Evolutionary conservation across 2,888 invertebrate species (phyloP).

Genomic region (Rhaphigaster nebulosa): DNA sequence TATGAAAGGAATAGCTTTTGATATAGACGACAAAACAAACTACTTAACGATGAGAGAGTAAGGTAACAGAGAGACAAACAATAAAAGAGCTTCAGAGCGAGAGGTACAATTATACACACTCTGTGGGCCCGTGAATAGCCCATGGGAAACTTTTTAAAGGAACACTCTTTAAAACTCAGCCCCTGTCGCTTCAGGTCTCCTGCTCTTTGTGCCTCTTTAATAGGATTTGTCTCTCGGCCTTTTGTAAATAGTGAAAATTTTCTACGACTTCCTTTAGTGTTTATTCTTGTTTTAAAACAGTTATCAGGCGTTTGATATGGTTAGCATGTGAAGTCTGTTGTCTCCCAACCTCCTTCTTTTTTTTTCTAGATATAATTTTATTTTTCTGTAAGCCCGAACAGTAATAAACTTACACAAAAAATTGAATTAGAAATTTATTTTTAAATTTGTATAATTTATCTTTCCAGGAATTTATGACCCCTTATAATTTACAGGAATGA

Average conservation of each 20-base stretch:
- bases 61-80: slow-evolving; percentile 4
- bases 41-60: background rate
- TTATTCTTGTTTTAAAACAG: background rate
- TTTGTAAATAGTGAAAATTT: slow-evolving; percentile 30
- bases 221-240: slow-evolving; percentile 3
- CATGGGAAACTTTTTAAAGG: slow-evolving; percentile 32
- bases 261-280: background rate
- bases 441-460: no score
- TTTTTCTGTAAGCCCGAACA: no score
- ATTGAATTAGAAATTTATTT: no score
- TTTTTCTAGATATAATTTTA: no score
- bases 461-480: no score
- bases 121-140: background rate
- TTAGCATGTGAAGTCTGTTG: background rate
- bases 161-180: slow-evolving; percentile 30
- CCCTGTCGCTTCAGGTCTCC: background rate
- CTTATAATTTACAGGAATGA: no score
- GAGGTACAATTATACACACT: slow-evolving; percentile 20
- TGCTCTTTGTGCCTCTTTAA: background rate
- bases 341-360: background rate
- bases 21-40: background rate
- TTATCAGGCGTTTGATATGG: background rate
- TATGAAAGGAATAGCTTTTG: background rate
- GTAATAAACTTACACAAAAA: no score
- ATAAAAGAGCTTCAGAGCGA: background rate